phyloP scores from a whole-genome alignment of 2,888 invertebrate genomes.

The Chymomyza caudatula region DNA sequence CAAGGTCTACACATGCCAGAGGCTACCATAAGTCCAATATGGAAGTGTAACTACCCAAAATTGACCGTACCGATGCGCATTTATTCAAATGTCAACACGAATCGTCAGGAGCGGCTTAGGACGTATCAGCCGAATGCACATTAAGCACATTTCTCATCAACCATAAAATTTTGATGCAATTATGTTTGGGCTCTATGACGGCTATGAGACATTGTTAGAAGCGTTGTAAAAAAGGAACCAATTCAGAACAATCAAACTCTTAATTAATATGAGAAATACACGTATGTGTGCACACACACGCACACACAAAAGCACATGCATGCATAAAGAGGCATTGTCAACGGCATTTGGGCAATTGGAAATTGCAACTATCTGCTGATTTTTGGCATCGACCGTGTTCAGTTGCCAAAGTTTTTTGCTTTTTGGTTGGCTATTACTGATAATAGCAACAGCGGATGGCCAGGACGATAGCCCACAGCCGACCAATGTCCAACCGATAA shows the following conservation, averaged over 20 bases:
- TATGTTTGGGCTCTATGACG: constrained; percentile 18
- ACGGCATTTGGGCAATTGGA: not conserved
- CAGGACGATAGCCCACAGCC: not conserved
- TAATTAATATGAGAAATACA: constrained; percentile 56
- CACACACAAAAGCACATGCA: constrained; percentile 41
- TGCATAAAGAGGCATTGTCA: not conserved
- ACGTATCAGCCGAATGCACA: not conserved
- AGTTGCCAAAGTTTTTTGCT: constrained; percentile 59
- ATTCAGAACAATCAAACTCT: constrained; percentile 58
- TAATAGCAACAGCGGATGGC: constrained; percentile 48
- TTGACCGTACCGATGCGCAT: not conserved
- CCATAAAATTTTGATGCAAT: constrained; percentile 62
- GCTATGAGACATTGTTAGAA: not conserved
- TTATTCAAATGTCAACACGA: not conserved
- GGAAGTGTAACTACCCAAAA: not conserved
- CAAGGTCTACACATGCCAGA: too few relatives aligned
- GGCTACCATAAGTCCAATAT: not conserved
- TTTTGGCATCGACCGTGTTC: constrained; percentile 51
- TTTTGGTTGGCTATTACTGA: constrained; percentile 61
- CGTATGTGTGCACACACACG: not conserved
- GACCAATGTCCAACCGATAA: too few relatives aligned
- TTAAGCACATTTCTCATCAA: constrained; percentile 19
- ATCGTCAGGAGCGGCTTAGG: too few relatives aligned
- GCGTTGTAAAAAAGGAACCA: not conserved
- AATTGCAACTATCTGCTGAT: constrained; percentile 36